Percentiles rank a stretch among this genome's conserved stretches.
phyloP scores from a whole-genome alignment of 2,113 vertebrate genomes.

The Anarhynchus alexandrinus region DNA sequence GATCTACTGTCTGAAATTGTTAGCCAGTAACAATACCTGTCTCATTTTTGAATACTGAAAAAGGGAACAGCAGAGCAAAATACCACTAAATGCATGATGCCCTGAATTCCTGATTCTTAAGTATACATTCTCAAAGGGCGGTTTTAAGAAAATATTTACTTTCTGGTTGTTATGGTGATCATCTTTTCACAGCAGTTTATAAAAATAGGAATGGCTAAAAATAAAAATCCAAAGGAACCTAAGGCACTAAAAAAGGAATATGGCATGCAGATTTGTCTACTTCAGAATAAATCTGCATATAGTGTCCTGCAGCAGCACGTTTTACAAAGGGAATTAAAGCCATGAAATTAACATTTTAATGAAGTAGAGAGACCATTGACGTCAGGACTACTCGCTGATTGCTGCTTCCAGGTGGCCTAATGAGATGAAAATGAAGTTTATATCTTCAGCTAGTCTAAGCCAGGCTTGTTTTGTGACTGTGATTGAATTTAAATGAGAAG shows the following conservation, averaged over 20 bases:
- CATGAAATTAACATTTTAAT: constrained; percentile 83
- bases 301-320: constrained; percentile 63
- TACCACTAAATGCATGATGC: not conserved
- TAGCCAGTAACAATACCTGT: not conserved
- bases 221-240: constrained; percentile 55
- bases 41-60: not conserved
- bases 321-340: constrained; percentile 77
- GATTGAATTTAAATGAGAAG: constrained; percentile 81
- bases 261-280: constrained; percentile 59
- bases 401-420: constrained; percentile 79
- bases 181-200: constrained; percentile 54
- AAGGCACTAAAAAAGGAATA: constrained; percentile 67
- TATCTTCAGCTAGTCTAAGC: constrained; percentile 74
- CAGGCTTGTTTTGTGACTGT: constrained; percentile 74
- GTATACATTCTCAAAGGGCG: constrained; percentile 24
- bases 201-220: constrained; percentile 67
- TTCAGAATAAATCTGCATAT: constrained; percentile 71
- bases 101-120: constrained; percentile 45
- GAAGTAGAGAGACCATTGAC: constrained; percentile 76
- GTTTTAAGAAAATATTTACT: constrained; percentile 68
- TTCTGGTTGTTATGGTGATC: constrained; percentile 56
- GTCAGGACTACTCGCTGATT: constrained; percentile 73
- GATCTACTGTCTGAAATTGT: not conserved
- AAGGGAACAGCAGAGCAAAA: constrained; percentile 4
- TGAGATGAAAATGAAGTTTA: constrained; percentile 81